These are phyloP conservation scores for Buphagus erythrorhynchus DNA, from an alignment of 2,797 vertebrate species.

Conservation along the genomic window DNA sequence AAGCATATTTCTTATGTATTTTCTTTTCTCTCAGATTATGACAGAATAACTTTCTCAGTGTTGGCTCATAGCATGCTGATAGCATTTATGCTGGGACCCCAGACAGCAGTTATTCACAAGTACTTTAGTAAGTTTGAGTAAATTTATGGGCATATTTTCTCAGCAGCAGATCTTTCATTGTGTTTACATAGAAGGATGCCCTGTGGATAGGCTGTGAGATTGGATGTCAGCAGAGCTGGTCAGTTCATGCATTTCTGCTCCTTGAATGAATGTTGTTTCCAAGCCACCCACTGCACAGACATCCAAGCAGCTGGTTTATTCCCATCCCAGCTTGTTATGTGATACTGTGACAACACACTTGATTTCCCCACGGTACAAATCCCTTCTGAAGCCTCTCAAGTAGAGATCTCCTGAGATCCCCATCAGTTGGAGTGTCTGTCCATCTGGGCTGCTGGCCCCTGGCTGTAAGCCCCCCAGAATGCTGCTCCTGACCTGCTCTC, in stretches of 20 bases:
- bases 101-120: neutral
- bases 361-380: neutral
- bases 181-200: neutral
- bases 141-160: neutral
- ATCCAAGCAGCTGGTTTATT: neutral
- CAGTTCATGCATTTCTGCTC: neutral
- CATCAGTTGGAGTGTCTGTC: neutral
- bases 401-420: neutral
- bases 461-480: neutral
- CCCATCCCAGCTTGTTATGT: neutral
- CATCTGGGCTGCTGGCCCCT: neutral
- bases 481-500: neutral
- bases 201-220: neutral
- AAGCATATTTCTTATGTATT: neutral
- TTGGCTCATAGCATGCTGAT: neutral
- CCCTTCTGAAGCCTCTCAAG: neutral
- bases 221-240: neutral
- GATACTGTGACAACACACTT: neutral
- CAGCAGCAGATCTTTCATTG: neutral
- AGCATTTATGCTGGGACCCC: neutral
- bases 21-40: neutral
- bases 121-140: neutral
- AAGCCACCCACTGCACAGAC: neutral
- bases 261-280: neutral
- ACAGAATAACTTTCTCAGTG: neutral